phyloP scores from a whole-genome alignment of 2,797 vertebrate species.

The Danionella dracula region DNA sequence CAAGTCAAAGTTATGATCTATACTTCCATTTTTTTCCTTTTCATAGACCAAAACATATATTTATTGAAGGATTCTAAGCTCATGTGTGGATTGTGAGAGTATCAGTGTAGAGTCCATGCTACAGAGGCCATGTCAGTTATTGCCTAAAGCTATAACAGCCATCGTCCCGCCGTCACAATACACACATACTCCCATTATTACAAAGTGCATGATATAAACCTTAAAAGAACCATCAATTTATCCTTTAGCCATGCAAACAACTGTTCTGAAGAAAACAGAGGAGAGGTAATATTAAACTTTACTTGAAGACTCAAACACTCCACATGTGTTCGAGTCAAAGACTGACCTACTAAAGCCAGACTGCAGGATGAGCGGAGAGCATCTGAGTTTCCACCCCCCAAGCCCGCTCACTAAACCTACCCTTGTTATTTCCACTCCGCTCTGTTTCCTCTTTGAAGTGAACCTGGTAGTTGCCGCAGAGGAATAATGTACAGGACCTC shows the following conservation, averaged over 20 bases:
- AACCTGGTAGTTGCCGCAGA: conserved; percentile 21
- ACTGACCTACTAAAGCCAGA: conserved; percentile 23
- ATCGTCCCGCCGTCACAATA: neutral
- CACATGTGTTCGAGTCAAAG: neutral
- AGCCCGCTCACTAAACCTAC: neutral
- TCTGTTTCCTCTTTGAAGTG: neutral
- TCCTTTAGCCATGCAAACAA: too few species aligned
- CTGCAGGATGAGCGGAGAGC: neutral
- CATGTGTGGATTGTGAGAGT: too few species aligned
- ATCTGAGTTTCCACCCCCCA: neutral
- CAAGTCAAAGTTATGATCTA: too few species aligned
- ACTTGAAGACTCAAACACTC: too few species aligned
- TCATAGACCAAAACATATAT: neutral
- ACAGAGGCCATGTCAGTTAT: conserved; percentile 20
- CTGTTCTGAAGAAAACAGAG: neutral
- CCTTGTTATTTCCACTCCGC: conserved; percentile 32
- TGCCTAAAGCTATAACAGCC: conserved; percentile 13
- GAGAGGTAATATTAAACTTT: conserved; percentile 10
- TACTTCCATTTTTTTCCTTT: too few species aligned
- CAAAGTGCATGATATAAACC: too few species aligned
- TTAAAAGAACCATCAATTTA: too few species aligned
- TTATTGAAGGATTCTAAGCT: neutral
- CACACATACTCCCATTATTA: neutral
- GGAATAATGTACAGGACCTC: neutral
- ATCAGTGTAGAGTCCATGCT: neutral